A percentile compares a stretch with the other conserved stretches of the same genome.
Conservation (phyloP, 1,140 invertebrate genomes). For the Brachionus rotundiformis region DNA sequence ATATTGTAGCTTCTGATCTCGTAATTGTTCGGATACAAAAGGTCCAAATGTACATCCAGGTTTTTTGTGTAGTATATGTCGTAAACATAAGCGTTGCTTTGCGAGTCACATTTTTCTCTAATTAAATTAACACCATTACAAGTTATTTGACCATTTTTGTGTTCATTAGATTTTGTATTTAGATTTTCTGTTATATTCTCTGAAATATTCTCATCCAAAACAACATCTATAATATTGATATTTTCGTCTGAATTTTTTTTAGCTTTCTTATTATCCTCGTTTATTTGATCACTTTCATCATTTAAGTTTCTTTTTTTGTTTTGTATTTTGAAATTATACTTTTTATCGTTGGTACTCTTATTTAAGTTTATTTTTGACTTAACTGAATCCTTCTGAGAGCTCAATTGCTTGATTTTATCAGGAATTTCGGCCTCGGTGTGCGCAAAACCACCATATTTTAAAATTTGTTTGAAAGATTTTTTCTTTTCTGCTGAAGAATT, state of each 20-base stretch:
- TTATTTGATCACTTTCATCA: not conserved
- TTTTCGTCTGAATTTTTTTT: not conserved
- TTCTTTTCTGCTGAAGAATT: not conserved
- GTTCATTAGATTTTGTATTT: not conserved
- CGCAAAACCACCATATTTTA: slow-evolving; percentile 37
- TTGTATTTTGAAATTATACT: slow-evolving; percentile 9
- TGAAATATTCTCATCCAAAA: not conserved
- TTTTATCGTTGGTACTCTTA: not conserved
- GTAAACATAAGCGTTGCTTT: slow-evolving; percentile 19
- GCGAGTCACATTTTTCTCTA: slow-evolving; percentile 24
- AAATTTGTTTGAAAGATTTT: slow-evolving; percentile 38
- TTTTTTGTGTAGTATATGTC: slow-evolving; percentile 49
- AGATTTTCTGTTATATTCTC: too few relatives aligned
- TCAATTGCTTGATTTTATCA: slow-evolving; percentile 21
- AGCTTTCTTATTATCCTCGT: slow-evolving; percentile 3
- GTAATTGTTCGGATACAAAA: slow-evolving; percentile 41
- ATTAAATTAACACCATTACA: slow-evolving; percentile 29
- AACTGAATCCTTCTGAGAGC: not conserved
- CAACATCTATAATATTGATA: slow-evolving; percentile 36
- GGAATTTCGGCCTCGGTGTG: slow-evolving; percentile 19
- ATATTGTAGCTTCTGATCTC: slow-evolving; percentile 43
- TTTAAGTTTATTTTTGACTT: not conserved
- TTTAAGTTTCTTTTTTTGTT: slow-evolving; percentile 4
- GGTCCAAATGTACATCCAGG: slow-evolving; percentile 18
- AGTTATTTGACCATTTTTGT: not conserved